Evolutionary conservation across 1,140 invertebrate species (phyloP).

Genomic region (Sinella curviseta): DNA sequence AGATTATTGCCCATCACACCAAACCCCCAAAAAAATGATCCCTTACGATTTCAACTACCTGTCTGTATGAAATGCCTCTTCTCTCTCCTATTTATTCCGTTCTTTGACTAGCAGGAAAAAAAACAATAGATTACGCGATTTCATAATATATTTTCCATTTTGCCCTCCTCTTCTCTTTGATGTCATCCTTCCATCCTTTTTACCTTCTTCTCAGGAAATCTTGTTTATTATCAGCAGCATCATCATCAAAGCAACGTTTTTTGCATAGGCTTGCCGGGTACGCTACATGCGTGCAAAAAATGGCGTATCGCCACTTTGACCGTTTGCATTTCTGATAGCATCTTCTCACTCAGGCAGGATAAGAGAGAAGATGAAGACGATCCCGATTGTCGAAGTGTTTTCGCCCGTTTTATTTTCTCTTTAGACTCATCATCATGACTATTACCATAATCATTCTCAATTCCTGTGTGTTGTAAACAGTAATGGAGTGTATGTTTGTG

Average conservation of each 20-base stretch:
- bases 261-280: no score
- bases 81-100: no score
- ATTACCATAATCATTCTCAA: not conserved
- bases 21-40: not conserved
- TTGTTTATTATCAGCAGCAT: not conserved
- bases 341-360: not conserved
- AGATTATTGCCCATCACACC: not conserved
- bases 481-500: no score
- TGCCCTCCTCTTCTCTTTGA: no score
- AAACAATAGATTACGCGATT: no score
- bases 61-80: no score
- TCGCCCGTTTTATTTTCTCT: not conserved
- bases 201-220: not conserved
- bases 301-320: not conserved
- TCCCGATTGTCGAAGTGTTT: no score
- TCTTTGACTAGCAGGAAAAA: no score
- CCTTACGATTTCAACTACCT: not conserved
- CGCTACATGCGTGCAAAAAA: not conserved
- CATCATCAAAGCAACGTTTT: not conserved
- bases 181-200: not conserved
- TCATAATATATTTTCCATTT: no score
- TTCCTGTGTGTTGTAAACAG: no score
- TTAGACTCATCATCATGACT: not conserved
- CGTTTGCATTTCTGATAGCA: not conserved
- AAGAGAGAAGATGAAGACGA: no score